Evolutionary conservation across 2,888 invertebrate genomes (phyloP).

Genomic region (Ornithoptera alexandrae): DNA sequence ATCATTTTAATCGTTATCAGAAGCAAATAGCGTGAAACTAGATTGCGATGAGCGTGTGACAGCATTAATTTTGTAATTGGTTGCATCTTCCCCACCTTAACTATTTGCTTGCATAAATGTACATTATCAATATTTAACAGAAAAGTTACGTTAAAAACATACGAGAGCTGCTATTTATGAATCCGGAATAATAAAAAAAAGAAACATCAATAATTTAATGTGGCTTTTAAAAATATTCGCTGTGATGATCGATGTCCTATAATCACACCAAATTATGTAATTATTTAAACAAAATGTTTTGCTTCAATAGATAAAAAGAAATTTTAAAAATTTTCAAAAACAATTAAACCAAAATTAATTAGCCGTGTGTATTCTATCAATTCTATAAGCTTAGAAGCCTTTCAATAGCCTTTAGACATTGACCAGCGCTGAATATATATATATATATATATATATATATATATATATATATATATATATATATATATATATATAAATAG

Average conservation of each 20-base stretch:
- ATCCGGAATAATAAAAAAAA: too few relatives aligned
- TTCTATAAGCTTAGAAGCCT: constrained; percentile 25
- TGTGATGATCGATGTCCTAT: too few relatives aligned
- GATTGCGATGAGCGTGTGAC: constrained; percentile 13
- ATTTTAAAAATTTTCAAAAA: not conserved
- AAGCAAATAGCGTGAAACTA: constrained; percentile 14
- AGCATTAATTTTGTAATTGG: constrained; percentile 6
- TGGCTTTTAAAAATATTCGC: too few relatives aligned
- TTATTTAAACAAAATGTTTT: too few relatives aligned
- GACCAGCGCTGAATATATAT: constrained; percentile 2
- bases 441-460: not conserved
- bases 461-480: not conserved
- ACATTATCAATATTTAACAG: too few relatives aligned
- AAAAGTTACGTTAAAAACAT: too few relatives aligned
- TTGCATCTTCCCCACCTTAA: too few relatives aligned
- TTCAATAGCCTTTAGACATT: constrained; percentile 25
- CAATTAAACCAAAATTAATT: constrained; percentile 2
- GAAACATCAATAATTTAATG: too few relatives aligned
- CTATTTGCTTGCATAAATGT: too few relatives aligned
- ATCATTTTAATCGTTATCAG: constrained; percentile 22
- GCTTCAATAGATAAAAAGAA: too few relatives aligned
- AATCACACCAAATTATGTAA: too few relatives aligned
- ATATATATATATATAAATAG: not conserved
- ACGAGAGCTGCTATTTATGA: too few relatives aligned
- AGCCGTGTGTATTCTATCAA: constrained; percentile 6